phyloP scores from a whole-genome alignment of 2,888 invertebrate species.

The Desoria tigrina region DNA sequence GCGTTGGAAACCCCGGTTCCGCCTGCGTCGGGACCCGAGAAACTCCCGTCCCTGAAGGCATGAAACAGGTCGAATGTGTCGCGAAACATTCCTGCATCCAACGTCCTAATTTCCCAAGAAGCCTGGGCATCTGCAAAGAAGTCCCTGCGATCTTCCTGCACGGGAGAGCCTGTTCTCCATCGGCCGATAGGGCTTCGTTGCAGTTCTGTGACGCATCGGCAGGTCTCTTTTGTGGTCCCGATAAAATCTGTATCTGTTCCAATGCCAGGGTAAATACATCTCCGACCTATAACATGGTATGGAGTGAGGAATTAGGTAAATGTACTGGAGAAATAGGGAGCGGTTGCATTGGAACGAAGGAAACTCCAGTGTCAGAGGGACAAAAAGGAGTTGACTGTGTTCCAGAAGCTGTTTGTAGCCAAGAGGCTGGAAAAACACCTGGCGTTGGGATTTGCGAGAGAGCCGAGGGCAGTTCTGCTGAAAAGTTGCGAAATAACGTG shows the following conservation, averaged over 20 bases:
- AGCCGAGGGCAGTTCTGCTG: too few species aligned
- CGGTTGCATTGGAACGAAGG: slow-evolving; percentile 20
- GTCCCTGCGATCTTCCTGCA: not conserved
- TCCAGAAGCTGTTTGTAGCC: slow-evolving; percentile 4
- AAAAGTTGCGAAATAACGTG: too few species aligned
- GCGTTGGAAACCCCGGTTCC: not conserved
- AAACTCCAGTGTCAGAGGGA: slow-evolving; percentile 10
- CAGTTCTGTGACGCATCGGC: slow-evolving; percentile 1
- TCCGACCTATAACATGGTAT: slow-evolving; percentile 3
- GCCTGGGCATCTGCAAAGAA: slow-evolving; percentile 16
- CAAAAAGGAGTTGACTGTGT: slow-evolving; percentile 16
- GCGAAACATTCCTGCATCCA: slow-evolving; percentile 3
- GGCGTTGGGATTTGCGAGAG: slow-evolving; percentile 6
- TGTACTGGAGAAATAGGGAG: slow-evolving; percentile 7
- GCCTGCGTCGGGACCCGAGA: slow-evolving; percentile 18
- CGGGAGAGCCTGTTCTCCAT: not conserved
- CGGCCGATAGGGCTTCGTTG: too few species aligned
- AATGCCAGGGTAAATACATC: slow-evolving; percentile 2
- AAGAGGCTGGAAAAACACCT: not conserved
- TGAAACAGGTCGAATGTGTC: slow-evolving; percentile 15
- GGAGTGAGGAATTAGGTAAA: not conserved
- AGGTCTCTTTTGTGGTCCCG: slow-evolving; percentile 2
- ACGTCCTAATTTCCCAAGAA: slow-evolving; percentile 8
- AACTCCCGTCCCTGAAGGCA: slow-evolving; percentile 7
- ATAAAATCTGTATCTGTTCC: slow-evolving; percentile 3